Base-by-base conservation (phyloP, 2,797 vertebrate species). In the Carapus acus region DNA sequence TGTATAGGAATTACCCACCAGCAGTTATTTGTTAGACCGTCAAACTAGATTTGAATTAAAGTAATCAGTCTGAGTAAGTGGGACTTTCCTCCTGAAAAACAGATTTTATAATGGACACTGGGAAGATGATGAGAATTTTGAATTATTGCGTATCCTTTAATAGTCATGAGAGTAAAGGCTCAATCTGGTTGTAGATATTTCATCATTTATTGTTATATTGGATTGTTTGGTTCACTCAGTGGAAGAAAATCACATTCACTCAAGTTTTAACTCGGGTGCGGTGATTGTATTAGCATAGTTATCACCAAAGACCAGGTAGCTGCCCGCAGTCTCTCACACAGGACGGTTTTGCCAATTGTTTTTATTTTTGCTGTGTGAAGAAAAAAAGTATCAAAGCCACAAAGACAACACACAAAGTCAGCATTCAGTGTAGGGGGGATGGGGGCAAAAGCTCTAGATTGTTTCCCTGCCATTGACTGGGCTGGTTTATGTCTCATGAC, bases 401-500 rank as follows among this genome's bases (percentile, higher is more conserved):
- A 42, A 24, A 18, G 23, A 17, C 16, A 49, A 27, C 13, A 29
- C 11, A 18, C 60, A 77, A 65, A 71, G 67, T 65, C 78, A 71
- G 63, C 62, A 59, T 67, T 71, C 43, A 58, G 43, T 51, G 31
- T 33, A 16, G n/a, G 15, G 48, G 53, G 24, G 24, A 9, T 4
- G 24, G 24, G 24, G 5, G 24, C 24, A 73, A 74, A 81, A 75
- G 62, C 67, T 76, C 73, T 75, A 60, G 74, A 82, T 83, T 65
- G 66, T 83, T 78, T 79, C 74, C 42, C 63, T 59, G 49, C 58
- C 65, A 74, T 77, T 74, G 76, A 75, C 71, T 69, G n/a, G n/a
- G n/a, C n/a, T n/a, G 69, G 65, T 75, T 73, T 65, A 74, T 77
- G 79, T 80, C 74, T 85, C 80, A 71, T 80, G 81, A 87, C 81